Evolutionary conservation across 2,888 invertebrate species (phyloP), one percentile per base, ranked within the genome.

Genomic region (Galeruca laticollis): DNA sequence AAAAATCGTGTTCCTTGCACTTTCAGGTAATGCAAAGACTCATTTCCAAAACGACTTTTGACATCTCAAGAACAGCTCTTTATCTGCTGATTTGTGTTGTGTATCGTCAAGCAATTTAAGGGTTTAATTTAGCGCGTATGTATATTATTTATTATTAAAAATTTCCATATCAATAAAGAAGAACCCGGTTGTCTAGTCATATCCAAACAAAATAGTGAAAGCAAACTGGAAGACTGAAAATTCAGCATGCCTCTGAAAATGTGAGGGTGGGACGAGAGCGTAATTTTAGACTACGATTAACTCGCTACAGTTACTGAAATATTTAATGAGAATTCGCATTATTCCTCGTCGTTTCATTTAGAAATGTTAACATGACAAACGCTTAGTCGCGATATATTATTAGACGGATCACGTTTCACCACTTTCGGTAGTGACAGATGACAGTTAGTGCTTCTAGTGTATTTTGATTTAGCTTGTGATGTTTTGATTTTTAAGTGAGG

Each of bases 261-360:
- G 84, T 80, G 85, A 84, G 84, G 85, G 85, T 84, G 84, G 84
- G 84, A 83, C 80, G 80, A 65, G 82, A 65, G 82, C 81, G 83
- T 83, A 82, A 83, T 82, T 82, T 83, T 83, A 82, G 83, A 83
- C 81, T 81, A 79, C 80, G 81, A 82, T 81, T 83, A 82, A 82
- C 82, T 81, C 81, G 82, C 82, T 78, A 82, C 82, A 79, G 80
- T 81, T 80, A 82, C 80, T 80, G 81, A 81, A 82, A 82, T 82
- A 81, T 82, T 82, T 81, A 81, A 82, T 82, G 82, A 81, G 82
- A 82, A 79, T 82, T 82, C 82, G 80, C 82, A 82, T 82, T 82
- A 82, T 82, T 81, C 79, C 78, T 77, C 76, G 79, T 72, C 78
- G 79, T 79, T 78, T 79, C 80, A 80, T 78, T 77, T 76, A 73